A percentile compares a stretch with the other conserved stretches of the same genome.
Conservation (phyloP, 2,797 vertebrate species). For the Prunella strophiata region DNA sequence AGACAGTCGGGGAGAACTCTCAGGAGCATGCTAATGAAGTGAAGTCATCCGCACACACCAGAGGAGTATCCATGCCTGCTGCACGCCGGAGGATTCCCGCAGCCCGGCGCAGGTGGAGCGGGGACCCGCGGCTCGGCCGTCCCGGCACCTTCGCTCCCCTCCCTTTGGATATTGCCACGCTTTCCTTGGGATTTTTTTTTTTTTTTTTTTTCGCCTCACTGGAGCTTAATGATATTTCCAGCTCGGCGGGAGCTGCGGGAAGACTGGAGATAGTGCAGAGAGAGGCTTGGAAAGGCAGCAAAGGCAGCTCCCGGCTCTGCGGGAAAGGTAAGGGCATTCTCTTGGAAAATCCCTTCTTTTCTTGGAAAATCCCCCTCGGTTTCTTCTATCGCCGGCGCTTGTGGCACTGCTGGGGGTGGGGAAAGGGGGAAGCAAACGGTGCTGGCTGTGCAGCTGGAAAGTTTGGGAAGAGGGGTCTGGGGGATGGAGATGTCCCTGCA, state of each 20-base stretch:
- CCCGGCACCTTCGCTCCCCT: neutral
- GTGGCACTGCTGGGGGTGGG: neutral
- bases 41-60: constrained; percentile 74
- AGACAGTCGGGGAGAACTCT: constrained; percentile 69
- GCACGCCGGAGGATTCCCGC: constrained; percentile 20
- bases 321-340: constrained; percentile 56
- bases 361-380: constrained; percentile 10
- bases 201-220: neutral
- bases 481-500: neutral
- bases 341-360: constrained; percentile 24
- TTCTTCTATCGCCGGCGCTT: neutral
- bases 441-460: neutral
- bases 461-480: neutral
- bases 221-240: constrained; percentile 53
- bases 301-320: constrained; percentile 6
- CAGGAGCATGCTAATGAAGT: constrained; percentile 74
- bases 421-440: neutral
- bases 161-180: constrained; percentile 37
- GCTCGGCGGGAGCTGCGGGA: constrained; percentile 36
- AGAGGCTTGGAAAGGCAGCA: constrained; percentile 16
- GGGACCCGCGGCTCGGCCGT: neutral
- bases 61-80: constrained; percentile 60
- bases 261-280: constrained; percentile 29
- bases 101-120: constrained; percentile 65
- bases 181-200: constrained; percentile 12